phyloP scores from a whole-genome alignment of 2,888 invertebrate species.

The Cerastis leucographa region DNA sequence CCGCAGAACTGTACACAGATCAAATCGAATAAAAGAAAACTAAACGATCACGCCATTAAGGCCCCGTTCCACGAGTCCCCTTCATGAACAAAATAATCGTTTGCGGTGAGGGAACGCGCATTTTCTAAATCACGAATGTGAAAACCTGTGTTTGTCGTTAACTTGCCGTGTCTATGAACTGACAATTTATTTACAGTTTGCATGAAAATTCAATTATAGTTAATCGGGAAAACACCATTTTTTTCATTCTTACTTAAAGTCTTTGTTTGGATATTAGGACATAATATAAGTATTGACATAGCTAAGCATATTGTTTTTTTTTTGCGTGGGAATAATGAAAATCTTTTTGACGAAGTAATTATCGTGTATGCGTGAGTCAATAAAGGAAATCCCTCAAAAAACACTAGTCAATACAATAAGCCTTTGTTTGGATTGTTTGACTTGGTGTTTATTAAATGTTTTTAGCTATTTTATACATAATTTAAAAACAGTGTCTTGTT shows the following conservation, averaged over 20 bases:
- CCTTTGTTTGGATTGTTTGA: background rate
- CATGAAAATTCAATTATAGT: constrained; percentile 45
- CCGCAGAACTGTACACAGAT: constrained; percentile 50
- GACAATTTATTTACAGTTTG: constrained; percentile 63
- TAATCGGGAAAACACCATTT: constrained; percentile 21
- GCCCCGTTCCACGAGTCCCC: constrained; percentile 69
- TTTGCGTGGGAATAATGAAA: constrained; percentile 10
- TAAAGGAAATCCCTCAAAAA: constrained; percentile 42
- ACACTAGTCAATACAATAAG: background rate
- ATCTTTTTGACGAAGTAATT: constrained; percentile 16
- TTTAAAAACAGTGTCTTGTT: background rate
- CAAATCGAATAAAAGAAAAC: constrained; percentile 76
- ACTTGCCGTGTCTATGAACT: constrained; percentile 71
- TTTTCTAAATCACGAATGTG: constrained; percentile 88
- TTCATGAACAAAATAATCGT: constrained; percentile 86
- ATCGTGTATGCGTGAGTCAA: constrained; percentile 25
- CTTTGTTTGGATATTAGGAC: background rate
- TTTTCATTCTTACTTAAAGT: background rate
- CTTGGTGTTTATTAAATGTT: background rate
- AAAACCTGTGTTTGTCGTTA: constrained; percentile 80
- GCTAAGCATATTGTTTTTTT: constrained; percentile 1
- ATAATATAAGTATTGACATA: constrained; percentile 12
- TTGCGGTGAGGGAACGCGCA: constrained; percentile 85
- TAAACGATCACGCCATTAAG: constrained; percentile 80
- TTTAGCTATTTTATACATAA: background rate